phyloP scores from a whole-genome alignment of 2,888 invertebrate genomes.

The Rhaphigaster nebulosa region DNA sequence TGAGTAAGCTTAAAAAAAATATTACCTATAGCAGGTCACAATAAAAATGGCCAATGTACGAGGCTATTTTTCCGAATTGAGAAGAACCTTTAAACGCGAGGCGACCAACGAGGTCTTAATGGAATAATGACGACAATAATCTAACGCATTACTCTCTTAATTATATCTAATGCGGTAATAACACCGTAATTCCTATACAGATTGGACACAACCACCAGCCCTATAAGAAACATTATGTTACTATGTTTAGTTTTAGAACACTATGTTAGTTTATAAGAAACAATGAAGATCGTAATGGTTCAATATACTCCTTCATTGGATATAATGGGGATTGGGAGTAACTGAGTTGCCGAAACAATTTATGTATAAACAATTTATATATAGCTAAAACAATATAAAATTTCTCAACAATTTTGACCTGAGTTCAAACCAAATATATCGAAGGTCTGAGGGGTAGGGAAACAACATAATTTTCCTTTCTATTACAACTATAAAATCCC shows the following conservation, averaged over 20 bases:
- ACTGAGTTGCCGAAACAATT: too few species aligned
- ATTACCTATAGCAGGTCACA: background rate
- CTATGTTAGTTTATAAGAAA: too few species aligned
- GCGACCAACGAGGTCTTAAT: background rate
- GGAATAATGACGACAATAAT: slow-evolving; percentile 8
- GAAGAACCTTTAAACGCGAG: background rate
- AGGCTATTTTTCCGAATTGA: background rate
- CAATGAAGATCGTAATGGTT: background rate
- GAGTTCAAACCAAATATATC: too few species aligned
- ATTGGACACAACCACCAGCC: background rate
- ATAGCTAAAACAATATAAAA: too few species aligned
- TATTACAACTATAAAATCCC: too few species aligned
- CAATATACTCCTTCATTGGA: background rate
- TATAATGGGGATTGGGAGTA: background rate
- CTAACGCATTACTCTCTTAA: background rate
- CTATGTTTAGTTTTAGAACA: background rate
- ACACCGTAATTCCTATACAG: background rate
- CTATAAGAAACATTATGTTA: too few species aligned
- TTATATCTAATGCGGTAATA: background rate
- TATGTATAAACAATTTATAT: too few species aligned
- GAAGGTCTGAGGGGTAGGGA: too few species aligned
- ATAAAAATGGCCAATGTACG: background rate
- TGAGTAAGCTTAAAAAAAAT: background rate
- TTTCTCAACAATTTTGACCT: too few species aligned
- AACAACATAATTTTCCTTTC: too few species aligned